Evolutionary conservation across 2,888 invertebrate genomes (phyloP).

Genomic region (Sarcophaga variegata): DNA sequence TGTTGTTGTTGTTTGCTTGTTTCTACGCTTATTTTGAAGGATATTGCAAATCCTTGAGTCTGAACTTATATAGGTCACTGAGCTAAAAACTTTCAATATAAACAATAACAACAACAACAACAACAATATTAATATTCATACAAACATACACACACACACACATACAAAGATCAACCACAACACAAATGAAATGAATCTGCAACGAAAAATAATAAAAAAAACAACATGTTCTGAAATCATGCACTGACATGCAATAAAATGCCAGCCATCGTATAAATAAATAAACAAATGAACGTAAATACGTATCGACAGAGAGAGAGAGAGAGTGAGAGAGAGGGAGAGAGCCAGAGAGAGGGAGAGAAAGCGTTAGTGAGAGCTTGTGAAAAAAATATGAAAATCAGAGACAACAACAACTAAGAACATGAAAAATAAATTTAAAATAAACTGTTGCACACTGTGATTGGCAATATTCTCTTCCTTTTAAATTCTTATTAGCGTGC

Average conservation of each 20-base stretch:
- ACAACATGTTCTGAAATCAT: constrained; percentile 1
- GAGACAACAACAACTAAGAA: background rate
- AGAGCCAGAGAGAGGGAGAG: too few relatives aligned
- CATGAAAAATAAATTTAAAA: background rate
- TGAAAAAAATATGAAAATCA: constrained; percentile 20
- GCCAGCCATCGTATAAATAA: constrained; percentile 36
- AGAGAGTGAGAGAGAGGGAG: background rate
- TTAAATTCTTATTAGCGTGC: background rate
- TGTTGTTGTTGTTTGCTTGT: constrained; percentile 43
- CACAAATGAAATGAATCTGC: constrained; percentile 27
- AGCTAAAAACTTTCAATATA: constrained; percentile 67
- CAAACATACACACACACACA: background rate
- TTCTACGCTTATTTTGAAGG: constrained; percentile 64
- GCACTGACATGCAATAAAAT: constrained; percentile 51
- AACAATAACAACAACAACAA: constrained; percentile 29
- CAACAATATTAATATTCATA: background rate
- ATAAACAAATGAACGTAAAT: background rate
- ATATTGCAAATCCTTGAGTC: constrained; percentile 68
- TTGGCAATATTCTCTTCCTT: background rate
- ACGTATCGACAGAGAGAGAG: background rate
- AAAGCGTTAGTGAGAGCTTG: too few relatives aligned
- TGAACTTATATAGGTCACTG: constrained; percentile 67
- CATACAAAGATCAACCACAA: constrained; percentile 18
- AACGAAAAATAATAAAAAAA: constrained; percentile 14
- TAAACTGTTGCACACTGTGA: constrained; percentile 38